phyloP scores from a whole-genome alignment of 1,140 invertebrate genomes.

The Daktulosphaira vitifoliae region DNA sequence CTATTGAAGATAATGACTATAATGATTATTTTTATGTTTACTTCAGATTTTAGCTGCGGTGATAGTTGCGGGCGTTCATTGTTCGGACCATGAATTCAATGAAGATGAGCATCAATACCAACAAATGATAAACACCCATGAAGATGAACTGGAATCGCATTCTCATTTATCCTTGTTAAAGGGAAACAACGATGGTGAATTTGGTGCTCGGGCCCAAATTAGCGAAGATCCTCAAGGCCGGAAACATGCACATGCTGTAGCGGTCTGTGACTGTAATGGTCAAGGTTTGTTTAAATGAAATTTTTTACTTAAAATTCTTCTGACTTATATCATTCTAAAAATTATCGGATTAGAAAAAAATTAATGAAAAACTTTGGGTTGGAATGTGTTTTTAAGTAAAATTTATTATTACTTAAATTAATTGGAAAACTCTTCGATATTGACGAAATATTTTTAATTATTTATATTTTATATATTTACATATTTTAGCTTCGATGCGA shows the following conservation, averaged over 20 bases:
- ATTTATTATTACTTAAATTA: too few relatives aligned
- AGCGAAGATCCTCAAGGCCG: not conserved
- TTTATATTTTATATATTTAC: too few relatives aligned
- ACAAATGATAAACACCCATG: not conserved
- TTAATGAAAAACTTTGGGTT: too few relatives aligned
- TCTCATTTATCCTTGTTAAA: not conserved
- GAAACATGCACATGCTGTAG: slow-evolving; percentile 14
- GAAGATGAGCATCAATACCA: not conserved
- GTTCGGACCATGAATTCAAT: slow-evolving; percentile 17
- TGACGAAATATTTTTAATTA: too few relatives aligned
- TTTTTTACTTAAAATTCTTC: too few relatives aligned
- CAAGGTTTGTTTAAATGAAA: slow-evolving; percentile 27
- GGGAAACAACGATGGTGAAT: not conserved
- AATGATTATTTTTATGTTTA: not conserved
- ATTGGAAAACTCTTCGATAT: too few relatives aligned
- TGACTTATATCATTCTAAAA: too few relatives aligned
- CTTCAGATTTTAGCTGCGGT: slow-evolving; percentile 13
- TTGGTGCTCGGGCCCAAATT: slow-evolving; percentile 16
- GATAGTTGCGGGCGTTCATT: slow-evolving; percentile 15
- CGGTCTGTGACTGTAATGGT: slow-evolving; percentile 20
- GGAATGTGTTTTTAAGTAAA: too few relatives aligned
- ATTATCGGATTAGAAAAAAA: too few relatives aligned
- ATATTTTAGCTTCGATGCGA: too few relatives aligned
- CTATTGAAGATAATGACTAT: too few relatives aligned
- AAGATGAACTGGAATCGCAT: slow-evolving; percentile 5